Evolutionary conservation across 2,888 invertebrate species (phyloP).

Genomic region (Lycia hirtaria): DNA sequence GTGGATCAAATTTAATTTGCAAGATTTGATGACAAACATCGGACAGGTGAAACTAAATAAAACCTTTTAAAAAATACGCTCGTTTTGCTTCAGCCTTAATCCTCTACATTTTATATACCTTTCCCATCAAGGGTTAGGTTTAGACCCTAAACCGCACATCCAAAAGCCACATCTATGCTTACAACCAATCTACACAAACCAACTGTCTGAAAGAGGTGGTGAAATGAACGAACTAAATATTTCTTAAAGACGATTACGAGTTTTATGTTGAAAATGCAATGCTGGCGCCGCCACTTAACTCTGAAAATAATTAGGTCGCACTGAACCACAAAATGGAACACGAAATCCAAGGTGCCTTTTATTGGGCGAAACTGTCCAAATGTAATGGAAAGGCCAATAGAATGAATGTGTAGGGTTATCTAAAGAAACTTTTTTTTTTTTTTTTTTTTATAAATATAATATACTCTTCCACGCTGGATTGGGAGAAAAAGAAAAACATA

Average conservation of each 20-base stretch:
- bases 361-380: constrained; percentile 28
- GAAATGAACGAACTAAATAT: neutral
- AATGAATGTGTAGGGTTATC: neutral
- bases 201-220: neutral
- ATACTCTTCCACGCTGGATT: too few relatives aligned
- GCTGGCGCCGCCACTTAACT: neutral
- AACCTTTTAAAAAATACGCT: too few relatives aligned
- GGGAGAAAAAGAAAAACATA: too few relatives aligned
- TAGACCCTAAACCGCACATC: constrained; percentile 5
- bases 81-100: too few relatives aligned
- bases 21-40: too few relatives aligned
- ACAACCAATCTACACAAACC: neutral
- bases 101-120: neutral
- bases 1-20: too few relatives aligned
- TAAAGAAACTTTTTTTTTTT: too few relatives aligned
- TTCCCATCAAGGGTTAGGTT: neutral
- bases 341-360: constrained; percentile 17
- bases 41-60: too few relatives aligned
- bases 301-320: neutral
- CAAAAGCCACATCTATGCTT: neutral
- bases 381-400: constrained; percentile 23
- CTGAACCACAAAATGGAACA: constrained; percentile 9
- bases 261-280: neutral
- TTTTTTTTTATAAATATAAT: too few relatives aligned
- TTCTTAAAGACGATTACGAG: neutral